A percentile compares a stretch with the other conserved stretches of the same genome.
Conservation (phyloP, 2,888 invertebrate species). For the Noctua fimbriata region DNA sequence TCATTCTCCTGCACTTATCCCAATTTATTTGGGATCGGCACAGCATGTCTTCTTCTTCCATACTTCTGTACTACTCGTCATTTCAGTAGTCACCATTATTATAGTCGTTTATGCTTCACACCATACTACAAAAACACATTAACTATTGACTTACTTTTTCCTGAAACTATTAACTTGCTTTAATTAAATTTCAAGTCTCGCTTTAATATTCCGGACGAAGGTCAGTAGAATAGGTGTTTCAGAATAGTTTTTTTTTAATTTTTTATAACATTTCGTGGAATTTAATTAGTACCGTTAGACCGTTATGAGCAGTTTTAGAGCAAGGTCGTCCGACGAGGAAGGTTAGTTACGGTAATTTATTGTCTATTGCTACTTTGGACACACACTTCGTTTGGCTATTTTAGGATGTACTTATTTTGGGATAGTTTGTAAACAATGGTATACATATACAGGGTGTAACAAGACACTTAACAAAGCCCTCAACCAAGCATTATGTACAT, state of each 20-base stretch:
- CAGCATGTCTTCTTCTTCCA: too few species aligned
- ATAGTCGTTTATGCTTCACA: neutral
- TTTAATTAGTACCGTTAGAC: constrained; percentile 38
- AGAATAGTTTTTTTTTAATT: constrained; percentile 50
- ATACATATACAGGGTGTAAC: too few species aligned
- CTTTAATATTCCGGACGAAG: constrained; percentile 36
- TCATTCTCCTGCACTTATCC: too few species aligned
- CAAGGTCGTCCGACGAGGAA: constrained; percentile 35
- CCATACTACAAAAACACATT: constrained; percentile 7
- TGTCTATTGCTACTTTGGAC: constrained; percentile 20
- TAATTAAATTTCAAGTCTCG: constrained; percentile 35
- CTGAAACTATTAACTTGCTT: constrained; percentile 11
- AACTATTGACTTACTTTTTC: neutral
- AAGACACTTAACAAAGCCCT: too few species aligned
- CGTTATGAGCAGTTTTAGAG: constrained; percentile 49
- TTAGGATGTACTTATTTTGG: constrained; percentile 22
- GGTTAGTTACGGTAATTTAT: constrained; percentile 54
- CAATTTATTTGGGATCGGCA: too few species aligned
- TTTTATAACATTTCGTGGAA: constrained; percentile 32
- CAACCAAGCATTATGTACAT: too few species aligned
- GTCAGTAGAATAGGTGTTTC: constrained; percentile 26
- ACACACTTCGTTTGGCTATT: constrained; percentile 13
- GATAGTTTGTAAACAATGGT: neutral
- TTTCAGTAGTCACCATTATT: too few species aligned
- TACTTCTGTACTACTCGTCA: too few species aligned